Percentiles rank a stretch among this genome's conserved stretches.
Evolutionary conservation across 2,113 vertebrate genomes (phyloP).

Genomic region (Neodontobutis hainanensis): DNA sequence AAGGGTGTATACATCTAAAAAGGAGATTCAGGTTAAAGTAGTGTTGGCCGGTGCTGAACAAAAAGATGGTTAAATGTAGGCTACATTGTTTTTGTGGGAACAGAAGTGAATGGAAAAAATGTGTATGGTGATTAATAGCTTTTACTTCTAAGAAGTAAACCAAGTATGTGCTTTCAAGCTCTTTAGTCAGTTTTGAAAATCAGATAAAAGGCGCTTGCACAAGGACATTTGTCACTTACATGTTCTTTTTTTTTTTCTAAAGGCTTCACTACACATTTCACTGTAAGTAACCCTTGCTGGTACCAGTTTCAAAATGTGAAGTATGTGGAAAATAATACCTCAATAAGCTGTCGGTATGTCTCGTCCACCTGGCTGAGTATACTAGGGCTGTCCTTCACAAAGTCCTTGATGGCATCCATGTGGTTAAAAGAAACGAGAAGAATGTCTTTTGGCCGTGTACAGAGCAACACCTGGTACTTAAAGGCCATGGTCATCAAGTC

Average conservation of each 20-base stretch:
- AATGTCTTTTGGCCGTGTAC: slow-evolving; percentile 91
- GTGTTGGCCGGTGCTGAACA: too few relatives aligned
- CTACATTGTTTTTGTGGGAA: too few relatives aligned
- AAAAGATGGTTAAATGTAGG: too few relatives aligned
- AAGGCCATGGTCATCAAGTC: slow-evolving; percentile 99
- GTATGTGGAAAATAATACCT: slow-evolving; percentile 71
- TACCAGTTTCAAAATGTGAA: not conserved
- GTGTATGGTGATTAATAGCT: too few relatives aligned
- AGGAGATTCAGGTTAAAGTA: not conserved
- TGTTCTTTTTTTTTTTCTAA: too few relatives aligned
- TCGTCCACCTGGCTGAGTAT: slow-evolving; percentile 93
- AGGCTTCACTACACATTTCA: not conserved
- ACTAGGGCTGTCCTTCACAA: slow-evolving; percentile 86
- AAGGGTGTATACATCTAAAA: slow-evolving; percentile 83
- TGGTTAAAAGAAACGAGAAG: slow-evolving; percentile 96
- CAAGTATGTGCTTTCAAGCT: too few relatives aligned
- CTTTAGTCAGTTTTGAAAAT: too few relatives aligned
- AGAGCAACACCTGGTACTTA: slow-evolving; percentile 96
- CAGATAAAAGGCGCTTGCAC: too few relatives aligned
- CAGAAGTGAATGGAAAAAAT: too few relatives aligned
- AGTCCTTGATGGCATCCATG: slow-evolving; percentile 94
- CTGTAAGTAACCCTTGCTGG: not conserved
- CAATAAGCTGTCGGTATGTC: slow-evolving; percentile 86
- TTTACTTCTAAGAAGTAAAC: too few relatives aligned
- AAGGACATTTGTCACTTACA: too few relatives aligned